Percentiles rank a stretch among this genome's conserved stretches.
Evolutionary conservation across 2,113 vertebrate genomes (phyloP).

Genomic region (Dasyprocta punctata): DNA sequence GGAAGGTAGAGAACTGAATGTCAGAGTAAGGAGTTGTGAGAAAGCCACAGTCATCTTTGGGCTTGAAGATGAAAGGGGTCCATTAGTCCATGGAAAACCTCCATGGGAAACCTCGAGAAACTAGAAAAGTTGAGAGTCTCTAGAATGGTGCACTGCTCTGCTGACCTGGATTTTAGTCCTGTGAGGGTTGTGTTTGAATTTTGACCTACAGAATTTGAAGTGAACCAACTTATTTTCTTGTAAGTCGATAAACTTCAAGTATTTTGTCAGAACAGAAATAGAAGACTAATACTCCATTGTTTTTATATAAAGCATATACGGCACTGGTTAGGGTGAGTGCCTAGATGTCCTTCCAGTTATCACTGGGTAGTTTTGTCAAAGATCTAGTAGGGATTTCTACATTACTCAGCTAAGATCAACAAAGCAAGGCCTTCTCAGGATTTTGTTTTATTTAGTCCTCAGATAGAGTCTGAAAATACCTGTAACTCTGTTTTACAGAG

Average conservation of each 20-base stretch:
- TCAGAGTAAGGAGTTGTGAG: rapidly evolving
- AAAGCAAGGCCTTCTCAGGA: not conserved
- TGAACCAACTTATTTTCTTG: not conserved
- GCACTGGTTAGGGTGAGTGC: not conserved
- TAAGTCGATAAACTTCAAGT: not conserved
- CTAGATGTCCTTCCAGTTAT: not conserved
- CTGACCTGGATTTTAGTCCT: not conserved
- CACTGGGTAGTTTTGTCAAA: not conserved
- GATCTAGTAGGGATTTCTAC: not conserved
- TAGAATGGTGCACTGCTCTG: not conserved
- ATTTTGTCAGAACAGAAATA: not conserved
- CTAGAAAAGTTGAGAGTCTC: not conserved
- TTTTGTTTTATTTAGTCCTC: not conserved
- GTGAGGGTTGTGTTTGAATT: not conserved
- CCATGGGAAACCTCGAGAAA: not conserved
- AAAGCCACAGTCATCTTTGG: not conserved
- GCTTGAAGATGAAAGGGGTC: not conserved
- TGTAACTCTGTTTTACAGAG: not conserved
- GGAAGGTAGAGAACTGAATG: not conserved
- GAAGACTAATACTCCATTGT: not conserved
- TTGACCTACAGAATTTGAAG: not conserved
- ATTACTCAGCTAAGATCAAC: not conserved
- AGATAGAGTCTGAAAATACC: not conserved
- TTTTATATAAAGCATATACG: not conserved
- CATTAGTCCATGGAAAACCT: too few species aligned